Percentiles rank a stretch among this genome's conserved stretches.
Evolutionary conservation across 2,113 vertebrate genomes (phyloP).

Genomic region (Natator depressus): DNA sequence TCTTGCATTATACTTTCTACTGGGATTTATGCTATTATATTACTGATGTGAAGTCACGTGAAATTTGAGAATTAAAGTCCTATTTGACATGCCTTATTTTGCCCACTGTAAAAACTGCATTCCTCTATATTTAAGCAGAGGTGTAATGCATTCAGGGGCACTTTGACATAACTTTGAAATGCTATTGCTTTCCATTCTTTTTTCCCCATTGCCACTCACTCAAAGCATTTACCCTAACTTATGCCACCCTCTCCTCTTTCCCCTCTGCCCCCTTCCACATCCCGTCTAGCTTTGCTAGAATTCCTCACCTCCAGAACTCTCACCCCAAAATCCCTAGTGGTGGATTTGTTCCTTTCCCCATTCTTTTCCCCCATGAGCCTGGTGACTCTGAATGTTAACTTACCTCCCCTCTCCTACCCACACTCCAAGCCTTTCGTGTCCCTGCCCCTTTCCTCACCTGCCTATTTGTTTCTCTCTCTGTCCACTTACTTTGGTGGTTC

Average conservation of each 20-base stretch:
- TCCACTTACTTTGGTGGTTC: neutral
- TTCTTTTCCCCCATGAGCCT: neutral
- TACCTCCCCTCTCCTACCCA: neutral
- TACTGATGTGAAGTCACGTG: conserved; percentile 6
- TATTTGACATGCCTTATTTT: neutral
- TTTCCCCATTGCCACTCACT: neutral
- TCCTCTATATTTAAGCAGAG: conserved; percentile 11
- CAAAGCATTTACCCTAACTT: neutral
- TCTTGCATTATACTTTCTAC: conserved; percentile 3
- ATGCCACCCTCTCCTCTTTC: neutral
- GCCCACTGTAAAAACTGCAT: neutral
- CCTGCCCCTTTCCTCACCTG: neutral
- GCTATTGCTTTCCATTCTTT: neutral
- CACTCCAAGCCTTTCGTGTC: neutral
- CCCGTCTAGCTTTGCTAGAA: neutral
- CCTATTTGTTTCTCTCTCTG: neutral
- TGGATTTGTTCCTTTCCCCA: neutral
- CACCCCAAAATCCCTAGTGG: neutral
- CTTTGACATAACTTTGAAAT: neutral
- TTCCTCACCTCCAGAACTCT: neutral
- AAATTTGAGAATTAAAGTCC: neutral
- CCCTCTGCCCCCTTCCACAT: neutral
- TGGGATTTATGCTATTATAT: neutral
- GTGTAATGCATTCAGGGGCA: neutral
- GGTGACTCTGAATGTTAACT: neutral